A percentile compares a stretch with the other conserved stretches of the same genome.
Conservation (phyloP, 1,140 invertebrate genomes). For the Periplaneta americana region DNA sequence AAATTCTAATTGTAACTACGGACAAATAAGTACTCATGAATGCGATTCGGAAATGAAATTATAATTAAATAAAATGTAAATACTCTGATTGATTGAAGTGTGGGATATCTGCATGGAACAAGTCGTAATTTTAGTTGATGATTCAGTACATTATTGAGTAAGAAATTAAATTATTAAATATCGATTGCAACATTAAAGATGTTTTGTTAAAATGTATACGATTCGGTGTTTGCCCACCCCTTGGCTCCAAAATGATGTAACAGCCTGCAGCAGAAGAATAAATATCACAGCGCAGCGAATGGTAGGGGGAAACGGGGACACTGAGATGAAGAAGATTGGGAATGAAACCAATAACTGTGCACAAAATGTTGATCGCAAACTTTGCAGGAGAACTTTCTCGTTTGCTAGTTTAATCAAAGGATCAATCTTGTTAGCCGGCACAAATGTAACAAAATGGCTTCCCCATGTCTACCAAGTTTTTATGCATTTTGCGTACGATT, state of each 20-base stretch:
- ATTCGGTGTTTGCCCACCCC: neutral
- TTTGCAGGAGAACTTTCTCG: neutral
- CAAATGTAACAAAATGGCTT: neutral
- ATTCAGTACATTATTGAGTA: no score
- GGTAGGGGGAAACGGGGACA: neutral
- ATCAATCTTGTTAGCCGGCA: neutral
- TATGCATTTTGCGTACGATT: neutral
- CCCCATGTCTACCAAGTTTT: neutral
- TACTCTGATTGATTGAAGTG: no score
- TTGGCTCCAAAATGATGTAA: neutral
- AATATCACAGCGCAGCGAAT: neutral
- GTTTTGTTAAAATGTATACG: no score
- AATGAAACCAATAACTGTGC: neutral
- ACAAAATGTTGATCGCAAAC: neutral
- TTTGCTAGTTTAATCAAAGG: neutral
- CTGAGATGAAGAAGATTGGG: neutral
- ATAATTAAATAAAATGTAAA: no score
- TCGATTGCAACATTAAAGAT: no score
- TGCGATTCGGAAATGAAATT: no score
- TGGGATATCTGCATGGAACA: no score
- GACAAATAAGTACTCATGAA: no score
- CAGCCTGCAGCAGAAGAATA: neutral
- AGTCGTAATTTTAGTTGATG: no score
- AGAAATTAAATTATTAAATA: no score
- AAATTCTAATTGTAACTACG: no score